Conservation (phyloP, 2,113 vertebrate species). For the Onychostruthus taczanowskii region DNA sequence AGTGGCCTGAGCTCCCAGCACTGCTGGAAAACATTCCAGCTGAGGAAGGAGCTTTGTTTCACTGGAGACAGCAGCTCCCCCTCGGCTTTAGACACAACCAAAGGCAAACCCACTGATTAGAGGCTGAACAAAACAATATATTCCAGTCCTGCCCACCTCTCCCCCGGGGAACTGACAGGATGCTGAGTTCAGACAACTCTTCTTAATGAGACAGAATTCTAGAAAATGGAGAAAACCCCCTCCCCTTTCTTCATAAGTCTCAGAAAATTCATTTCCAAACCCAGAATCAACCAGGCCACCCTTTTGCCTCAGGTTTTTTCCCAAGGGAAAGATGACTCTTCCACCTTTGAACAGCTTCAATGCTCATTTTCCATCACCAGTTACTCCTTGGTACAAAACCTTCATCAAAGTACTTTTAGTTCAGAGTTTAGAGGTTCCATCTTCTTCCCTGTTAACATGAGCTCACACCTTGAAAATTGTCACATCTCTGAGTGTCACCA, state of each 20-base stretch:
- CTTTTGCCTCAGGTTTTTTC: not conserved
- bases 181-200: fast-evolving
- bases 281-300: not conserved
- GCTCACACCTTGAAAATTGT: not conserved
- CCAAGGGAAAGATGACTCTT: not conserved
- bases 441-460: not conserved
- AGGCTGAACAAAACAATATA: not conserved
- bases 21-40: not conserved
- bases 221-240: not conserved
- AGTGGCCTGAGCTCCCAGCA: not conserved
- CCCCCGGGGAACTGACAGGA: not conserved
- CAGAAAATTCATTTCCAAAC: not conserved
- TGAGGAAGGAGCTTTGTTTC: not conserved
- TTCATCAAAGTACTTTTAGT: not conserved
- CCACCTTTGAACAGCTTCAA: not conserved
- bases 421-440: not conserved
- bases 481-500: fast-evolving
- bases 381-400: not conserved
- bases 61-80: not conserved
- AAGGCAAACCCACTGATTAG: not conserved
- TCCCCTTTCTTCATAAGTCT: not conserved
- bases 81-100: not conserved
- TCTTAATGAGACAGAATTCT: not conserved
- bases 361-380: not conserved
- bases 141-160: not conserved